phyloP scores from a whole-genome alignment of 2,113 vertebrate species.

The Cromileptes altivelis region DNA sequence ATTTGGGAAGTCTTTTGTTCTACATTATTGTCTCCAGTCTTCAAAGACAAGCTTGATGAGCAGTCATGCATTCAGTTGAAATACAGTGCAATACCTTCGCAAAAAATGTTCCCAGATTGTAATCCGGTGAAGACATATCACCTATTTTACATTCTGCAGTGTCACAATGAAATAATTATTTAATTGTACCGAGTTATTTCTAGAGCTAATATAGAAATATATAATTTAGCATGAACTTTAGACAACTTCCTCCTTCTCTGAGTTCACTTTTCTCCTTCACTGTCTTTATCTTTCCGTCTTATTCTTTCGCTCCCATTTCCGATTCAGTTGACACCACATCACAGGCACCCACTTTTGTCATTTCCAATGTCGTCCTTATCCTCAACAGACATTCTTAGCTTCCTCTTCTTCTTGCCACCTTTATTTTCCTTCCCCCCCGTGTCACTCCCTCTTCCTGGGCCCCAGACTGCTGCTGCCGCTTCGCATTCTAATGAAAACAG shows the following conservation, averaged over 20 bases:
- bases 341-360: conserved; percentile 43
- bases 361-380: conserved; percentile 45
- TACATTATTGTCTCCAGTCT: conserved; percentile 30
- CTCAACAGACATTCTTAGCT: conserved; percentile 49
- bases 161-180: neutral
- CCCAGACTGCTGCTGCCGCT: conserved; percentile 17
- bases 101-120: conserved; percentile 23
- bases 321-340: conserved; percentile 50
- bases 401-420: conserved; percentile 36
- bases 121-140: conserved; percentile 22
- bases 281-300: conserved; percentile 1
- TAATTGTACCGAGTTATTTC: conserved; percentile 1
- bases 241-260: conserved; percentile 9
- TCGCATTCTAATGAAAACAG: conserved; percentile 46
- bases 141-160: neutral
- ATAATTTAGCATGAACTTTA: conserved; percentile 14
- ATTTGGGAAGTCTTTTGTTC: conserved; percentile 58
- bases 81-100: conserved; percentile 38
- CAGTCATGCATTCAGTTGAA: conserved; percentile 31
- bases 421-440: conserved; percentile 30
- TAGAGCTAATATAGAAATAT: neutral
- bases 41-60: conserved; percentile 47
- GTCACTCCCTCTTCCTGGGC: conserved; percentile 36
- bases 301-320: conserved; percentile 22
- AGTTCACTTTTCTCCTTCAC: conserved; percentile 18